Percentiles rank a stretch among this genome's conserved stretches.
phyloP scores from a whole-genome alignment of 1,140 invertebrate species.

The Pogonomyrmex barbatus region DNA sequence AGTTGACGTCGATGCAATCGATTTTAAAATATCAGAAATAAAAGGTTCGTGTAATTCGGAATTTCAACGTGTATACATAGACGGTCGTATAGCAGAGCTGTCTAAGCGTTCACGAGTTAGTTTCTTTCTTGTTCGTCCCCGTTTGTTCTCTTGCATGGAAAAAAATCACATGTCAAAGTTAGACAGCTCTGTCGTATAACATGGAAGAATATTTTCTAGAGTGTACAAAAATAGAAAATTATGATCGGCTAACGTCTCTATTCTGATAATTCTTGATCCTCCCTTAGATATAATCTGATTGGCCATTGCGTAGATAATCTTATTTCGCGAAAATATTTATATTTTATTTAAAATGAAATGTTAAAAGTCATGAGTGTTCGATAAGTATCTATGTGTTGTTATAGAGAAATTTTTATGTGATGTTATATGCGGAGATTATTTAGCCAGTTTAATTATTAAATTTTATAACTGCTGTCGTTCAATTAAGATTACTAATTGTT shows the following conservation, averaged over 20 bases:
- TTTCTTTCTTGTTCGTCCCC: conserved; percentile 30
- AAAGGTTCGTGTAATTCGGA: conserved; percentile 7
- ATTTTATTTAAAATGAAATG: not conserved
- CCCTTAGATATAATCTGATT: not conserved
- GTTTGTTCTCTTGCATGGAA: not conserved
- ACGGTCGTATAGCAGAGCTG: conserved; percentile 25
- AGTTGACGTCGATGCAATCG: not conserved
- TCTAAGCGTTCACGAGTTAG: not conserved
- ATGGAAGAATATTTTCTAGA: conserved; percentile 56
- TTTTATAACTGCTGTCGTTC: not conserved
- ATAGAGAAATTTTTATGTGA: not conserved
- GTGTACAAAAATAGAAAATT: conserved; percentile 24
- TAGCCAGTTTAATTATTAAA: conserved; percentile 21
- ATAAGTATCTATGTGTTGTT: conserved; percentile 7
- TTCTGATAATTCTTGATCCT: conserved; percentile 3
- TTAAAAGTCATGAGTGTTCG: not conserved
- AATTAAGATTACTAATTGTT: conserved; percentile 43
- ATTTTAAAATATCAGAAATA: not conserved
- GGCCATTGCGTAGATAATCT: not conserved
- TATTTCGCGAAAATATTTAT: not conserved
- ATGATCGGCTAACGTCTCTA: conserved; percentile 17
- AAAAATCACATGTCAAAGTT: not conserved
- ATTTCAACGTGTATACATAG: conserved; percentile 30
- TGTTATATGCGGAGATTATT: not conserved
- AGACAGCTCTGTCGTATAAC: conserved; percentile 39